Base-by-base conservation (phyloP, 2,888 invertebrate species). In the Abrostola tripartita region DNA sequence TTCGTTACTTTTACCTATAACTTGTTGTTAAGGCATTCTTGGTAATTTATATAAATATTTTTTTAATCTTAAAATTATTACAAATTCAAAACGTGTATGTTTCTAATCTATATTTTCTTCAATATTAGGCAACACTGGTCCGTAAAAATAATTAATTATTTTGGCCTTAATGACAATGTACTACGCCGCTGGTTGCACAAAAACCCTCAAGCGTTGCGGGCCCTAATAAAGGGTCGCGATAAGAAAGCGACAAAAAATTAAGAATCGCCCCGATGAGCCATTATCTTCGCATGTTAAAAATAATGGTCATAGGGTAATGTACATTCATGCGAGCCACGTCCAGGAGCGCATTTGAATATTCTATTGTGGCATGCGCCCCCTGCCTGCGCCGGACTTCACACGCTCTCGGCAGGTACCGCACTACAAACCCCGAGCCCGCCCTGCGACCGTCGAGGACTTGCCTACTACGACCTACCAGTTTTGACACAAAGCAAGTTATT, bases 261-360 rank as follows among this genome's bases (percentile, higher is more conserved):
- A 91, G 92, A 94, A 93, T 94, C 93, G 91, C 92, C 92, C 92
- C 94, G 94, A 94, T 94, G 92, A 89, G 90, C 92, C 87, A 94
- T 94, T 94, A 94, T 94, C 94, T 93, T 92, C 85, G 87, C 86
- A 92, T 90, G 92, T 90, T 94, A 93, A 92, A 94, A 94, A 94
- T 94, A 94, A 94, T 90, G 93, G 93, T 92, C 93, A 92, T 94
- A 92, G 94, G 92, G 94, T 91, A 92, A 89, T 90, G 92, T 81
- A 92, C 91, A 93, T 93, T 94, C 91, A 93, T 90, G 91, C 90
- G 89, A 88, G 92, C 88, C 89, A 83, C 91, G 94, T 94, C 94
- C 94, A 94, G 89, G 93, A 91, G 93, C 90, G 93, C 86, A 93
- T 93, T 92, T 92, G 92, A 94, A 94, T 94, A 92, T 90, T 82